A percentile compares a stretch with the other conserved stretches of the same genome.
phyloP scores from a whole-genome alignment of 2,113 vertebrate genomes.

The Hystrix cristata region DNA sequence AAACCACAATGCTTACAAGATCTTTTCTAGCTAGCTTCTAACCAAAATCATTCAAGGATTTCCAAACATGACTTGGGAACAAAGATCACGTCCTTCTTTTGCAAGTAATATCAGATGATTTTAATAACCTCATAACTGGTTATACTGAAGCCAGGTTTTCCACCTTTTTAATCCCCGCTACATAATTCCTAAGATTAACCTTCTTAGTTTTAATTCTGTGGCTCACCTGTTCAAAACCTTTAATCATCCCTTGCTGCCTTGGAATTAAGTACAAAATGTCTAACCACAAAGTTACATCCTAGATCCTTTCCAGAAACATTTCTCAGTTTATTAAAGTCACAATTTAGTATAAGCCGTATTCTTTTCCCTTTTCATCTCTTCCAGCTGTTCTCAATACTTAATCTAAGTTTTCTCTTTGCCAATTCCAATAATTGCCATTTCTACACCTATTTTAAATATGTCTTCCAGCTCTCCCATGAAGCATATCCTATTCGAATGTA shows the following conservation, averaged over 20 bases:
- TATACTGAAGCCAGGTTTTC: constrained; percentile 4
- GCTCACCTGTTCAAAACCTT: neutral
- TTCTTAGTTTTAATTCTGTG: neutral
- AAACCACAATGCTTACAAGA: neutral
- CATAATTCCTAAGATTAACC: constrained; percentile 50
- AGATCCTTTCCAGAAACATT: neutral
- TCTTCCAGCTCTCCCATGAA: neutral
- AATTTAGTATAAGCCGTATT: neutral
- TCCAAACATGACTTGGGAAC: constrained; percentile 27
- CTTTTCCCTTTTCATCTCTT: constrained; percentile 8
- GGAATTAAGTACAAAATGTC: neutral
- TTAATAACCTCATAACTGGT: constrained; percentile 11
- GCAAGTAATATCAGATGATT: neutral
- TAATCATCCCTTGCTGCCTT: neutral
- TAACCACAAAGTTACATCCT: neutral
- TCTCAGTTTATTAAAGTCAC: constrained; percentile 1
- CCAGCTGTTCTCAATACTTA: neutral
- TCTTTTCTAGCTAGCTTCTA: neutral
- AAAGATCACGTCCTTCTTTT: constrained; percentile 22
- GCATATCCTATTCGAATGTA: neutral
- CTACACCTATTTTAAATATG: neutral
- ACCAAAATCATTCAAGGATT: neutral
- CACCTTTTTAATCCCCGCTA: neutral
- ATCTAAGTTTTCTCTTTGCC: neutral
- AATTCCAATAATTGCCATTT: neutral